A percentile compares a stretch with the other conserved stretches of the same genome.
phyloP scores from a whole-genome alignment of 1,140 invertebrate genomes.

The Heliconius himera region DNA sequence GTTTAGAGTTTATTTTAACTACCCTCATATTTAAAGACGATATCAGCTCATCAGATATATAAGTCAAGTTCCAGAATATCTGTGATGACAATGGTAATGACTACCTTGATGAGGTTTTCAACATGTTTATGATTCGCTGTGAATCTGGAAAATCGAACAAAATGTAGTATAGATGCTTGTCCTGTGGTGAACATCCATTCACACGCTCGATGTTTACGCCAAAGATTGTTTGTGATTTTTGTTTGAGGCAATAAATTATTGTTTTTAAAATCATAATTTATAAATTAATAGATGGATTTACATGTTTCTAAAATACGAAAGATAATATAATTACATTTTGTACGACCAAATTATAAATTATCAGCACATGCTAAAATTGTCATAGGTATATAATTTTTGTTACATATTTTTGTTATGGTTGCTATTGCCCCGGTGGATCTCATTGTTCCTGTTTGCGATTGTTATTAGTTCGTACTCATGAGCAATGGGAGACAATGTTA shows the following conservation, averaged over 20 bases:
- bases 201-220: not conserved
- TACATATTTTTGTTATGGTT: not conserved
- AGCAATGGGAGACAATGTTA: not conserved
- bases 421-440: too few relatives aligned
- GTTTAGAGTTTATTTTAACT: too few relatives aligned
- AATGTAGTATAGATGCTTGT: not conserved
- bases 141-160: not conserved
- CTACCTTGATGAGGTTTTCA: not conserved
- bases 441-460: not conserved
- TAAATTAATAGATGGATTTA: not conserved
- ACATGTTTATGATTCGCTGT: not conserved
- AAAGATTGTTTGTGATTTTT: conserved; percentile 1
- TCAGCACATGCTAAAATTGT: not conserved
- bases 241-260: not conserved
- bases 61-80: not conserved
- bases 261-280: not conserved
- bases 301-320: not conserved
- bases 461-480: not conserved
- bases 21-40: not conserved
- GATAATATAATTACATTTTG: not conserved
- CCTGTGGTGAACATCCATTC: not conserved
- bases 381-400: not conserved
- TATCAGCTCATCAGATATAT: not conserved
- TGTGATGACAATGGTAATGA: not conserved
- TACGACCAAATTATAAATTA: too few relatives aligned